Base-by-base conservation (phyloP, 2,797 vertebrate species). In the Brachyalestes nurse region DNA sequence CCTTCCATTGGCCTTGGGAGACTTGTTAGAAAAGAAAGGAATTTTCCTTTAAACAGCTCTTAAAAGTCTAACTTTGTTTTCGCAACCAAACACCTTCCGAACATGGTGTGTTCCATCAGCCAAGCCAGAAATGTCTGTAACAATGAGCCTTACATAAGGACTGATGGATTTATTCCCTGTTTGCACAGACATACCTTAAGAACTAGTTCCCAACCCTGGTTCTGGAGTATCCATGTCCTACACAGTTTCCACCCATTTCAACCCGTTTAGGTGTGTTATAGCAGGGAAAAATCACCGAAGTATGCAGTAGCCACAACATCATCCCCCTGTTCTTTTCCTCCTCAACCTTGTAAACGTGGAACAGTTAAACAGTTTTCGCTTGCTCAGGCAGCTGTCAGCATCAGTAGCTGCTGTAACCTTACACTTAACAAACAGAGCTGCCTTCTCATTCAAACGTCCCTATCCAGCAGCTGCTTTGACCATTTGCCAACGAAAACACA, bases 371-470 rank as follows among this genome's bases (percentile, higher is more conserved):
- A 34, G 34, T 34, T 34, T 34, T 34, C 4, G 45, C 10, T 64
- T 6, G 14, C 61, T 64, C 61, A 17, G 16, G 83, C 72, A 84
- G 77, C 79, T 58, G 73, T 74, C 74, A 84, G 84, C 83, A 83
- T 80, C 78, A 77, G 89, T 74, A 90, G 80, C 82, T 75, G 65
- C 45, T 89, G 87, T 89, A 93, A 92, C 87, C 83, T 78, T 73
- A 91, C 66, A 84, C 92, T 91, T 77, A 89, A 79, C 87, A 92
- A 93, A 91, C 86, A 93, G 73, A 25, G 61, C 74, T 66, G 73
- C 40, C 25, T 58, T 58, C 72, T 65, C 51, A 47, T 86, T 88
- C 75, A 47, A 72, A 67, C 82, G 69, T 75, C 57, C 69, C 60
- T 19, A n/a, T 61, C 12, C 57, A 9, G 58, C 53, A 55, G 70